Conservation (phyloP, 2,888 invertebrate genomes). For the Tryphoninae sp. region DNA sequence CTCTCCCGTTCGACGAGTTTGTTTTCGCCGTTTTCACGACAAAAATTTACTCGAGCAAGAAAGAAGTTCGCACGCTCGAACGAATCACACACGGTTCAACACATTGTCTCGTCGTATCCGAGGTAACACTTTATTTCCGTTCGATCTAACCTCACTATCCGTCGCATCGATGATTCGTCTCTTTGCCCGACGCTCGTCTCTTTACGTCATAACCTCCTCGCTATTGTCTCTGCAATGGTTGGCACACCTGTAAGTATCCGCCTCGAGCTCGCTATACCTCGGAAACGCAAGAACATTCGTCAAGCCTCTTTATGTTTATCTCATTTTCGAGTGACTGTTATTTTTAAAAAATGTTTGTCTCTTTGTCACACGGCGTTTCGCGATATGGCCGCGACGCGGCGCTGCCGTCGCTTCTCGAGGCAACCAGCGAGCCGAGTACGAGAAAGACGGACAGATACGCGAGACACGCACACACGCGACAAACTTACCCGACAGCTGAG, state of each 20-base stretch:
- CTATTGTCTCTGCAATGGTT: constrained; percentile 4
- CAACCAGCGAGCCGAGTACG: background rate
- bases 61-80: background rate
- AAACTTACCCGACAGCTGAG: background rate
- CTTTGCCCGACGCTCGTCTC: too few species aligned
- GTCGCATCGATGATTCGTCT: too few species aligned
- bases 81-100: too few species aligned
- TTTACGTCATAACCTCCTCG: background rate
- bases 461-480: background rate
- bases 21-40: background rate
- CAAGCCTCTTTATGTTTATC: background rate
- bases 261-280: constrained; percentile 1
- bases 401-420: background rate
- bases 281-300: background rate
- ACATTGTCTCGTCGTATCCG: too few species aligned
- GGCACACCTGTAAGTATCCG: background rate
- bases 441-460: background rate
- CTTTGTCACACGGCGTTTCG: background rate
- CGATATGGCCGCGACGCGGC: constrained; percentile 14
- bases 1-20: background rate
- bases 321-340: background rate
- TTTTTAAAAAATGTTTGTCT: constrained; percentile 52
- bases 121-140: too few species aligned
- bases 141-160: too few species aligned
- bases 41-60: background rate